Evolutionary conservation across 2,113 vertebrate genomes (phyloP).

Genomic region (Nycticorax nycticorax): DNA sequence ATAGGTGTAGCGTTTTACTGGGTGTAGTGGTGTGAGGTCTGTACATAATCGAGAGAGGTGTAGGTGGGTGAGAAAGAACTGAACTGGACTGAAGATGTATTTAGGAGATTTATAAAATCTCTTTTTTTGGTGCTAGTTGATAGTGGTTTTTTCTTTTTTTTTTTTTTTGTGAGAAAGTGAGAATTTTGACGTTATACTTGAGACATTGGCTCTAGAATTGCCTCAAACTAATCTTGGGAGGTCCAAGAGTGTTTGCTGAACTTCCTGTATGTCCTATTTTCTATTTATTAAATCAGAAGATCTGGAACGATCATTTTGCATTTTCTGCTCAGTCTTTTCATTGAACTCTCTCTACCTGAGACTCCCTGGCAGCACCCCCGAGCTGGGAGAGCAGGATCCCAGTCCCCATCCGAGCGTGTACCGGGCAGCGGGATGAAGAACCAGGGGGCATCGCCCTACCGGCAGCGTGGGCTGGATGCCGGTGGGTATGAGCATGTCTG

Average conservation of each 20-base stretch:
- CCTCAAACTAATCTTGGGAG: not conserved
- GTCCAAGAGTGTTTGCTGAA: not conserved
- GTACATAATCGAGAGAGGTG: not conserved
- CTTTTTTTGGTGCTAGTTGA: conserved; percentile 29
- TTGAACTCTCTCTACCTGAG: not conserved
- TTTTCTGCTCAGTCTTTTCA: not conserved
- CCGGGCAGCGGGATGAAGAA: not conserved
- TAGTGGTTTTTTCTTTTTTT: fast-evolving
- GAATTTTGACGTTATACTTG: not conserved
- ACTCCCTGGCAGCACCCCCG: not conserved
- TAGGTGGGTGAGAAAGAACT: not conserved
- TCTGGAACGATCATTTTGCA: not conserved
- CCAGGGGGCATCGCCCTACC: fast-evolving
- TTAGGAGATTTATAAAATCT: not conserved
- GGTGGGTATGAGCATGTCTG: fast-evolving
- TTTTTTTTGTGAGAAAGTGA: not conserved
- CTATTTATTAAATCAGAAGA: not conserved
- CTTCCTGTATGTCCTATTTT: not conserved
- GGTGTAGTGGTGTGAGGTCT: not conserved
- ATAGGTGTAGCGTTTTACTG: not conserved
- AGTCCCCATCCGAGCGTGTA: fast-evolving
- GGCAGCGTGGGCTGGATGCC: not conserved
- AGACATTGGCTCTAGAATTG: not conserved
- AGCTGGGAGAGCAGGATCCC: not conserved
- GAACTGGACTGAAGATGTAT: not conserved